Evolutionary conservation across 2,797 vertebrate species (phyloP), one percentile per base, ranked within the genome.

Genomic region (Anabacerthia variegaticeps): DNA sequence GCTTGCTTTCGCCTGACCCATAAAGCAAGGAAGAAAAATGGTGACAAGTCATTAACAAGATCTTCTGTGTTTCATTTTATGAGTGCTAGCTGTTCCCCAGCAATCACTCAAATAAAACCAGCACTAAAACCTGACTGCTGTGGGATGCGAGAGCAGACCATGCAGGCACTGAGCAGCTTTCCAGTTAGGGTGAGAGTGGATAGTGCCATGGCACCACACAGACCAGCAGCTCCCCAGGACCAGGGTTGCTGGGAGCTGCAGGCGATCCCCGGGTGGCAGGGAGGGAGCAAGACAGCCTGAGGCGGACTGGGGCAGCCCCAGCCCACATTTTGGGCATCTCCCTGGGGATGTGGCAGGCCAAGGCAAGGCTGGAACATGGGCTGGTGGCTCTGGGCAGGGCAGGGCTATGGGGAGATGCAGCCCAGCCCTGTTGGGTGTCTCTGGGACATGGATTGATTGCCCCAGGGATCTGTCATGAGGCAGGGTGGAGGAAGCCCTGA

Each of bases 41-140:
- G 69, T 94, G 90, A 94, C 55, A 85, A 88, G 92, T 83, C 72
- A 93, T 94, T 96, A 96, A 96, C 79, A 89, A 93, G 68, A 85
- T 89, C 78, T 71, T 95, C 71, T 83, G n/a, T 85, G 65, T 93
- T 97, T 94, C 32, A 0, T 88, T 96, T 97, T 96, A 94, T 59
- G 89, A 89, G 62, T 88, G 74, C 88, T 96, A 95, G 92, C 79
- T 96, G 96, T 83, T 96, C 76, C 56, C 56, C 81, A 84, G 88
- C 86, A 90, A 92, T 91, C 81, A 78, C 43, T 94, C 59, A 77
- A 41, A 78, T 66, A 87, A 95, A 96, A 95, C 36, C 73, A 92
- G n/a, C 67, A 73, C 30, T 90, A 74, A 94, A 96, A 72, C 34
- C 51, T 72, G 62, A 77, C 49, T 55, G 59, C 20, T 59, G 41